These are phyloP conservation scores for Drosophila ohnishii DNA, from an alignment of 1,140 invertebrate species.

Conservation along the genomic window DNA sequence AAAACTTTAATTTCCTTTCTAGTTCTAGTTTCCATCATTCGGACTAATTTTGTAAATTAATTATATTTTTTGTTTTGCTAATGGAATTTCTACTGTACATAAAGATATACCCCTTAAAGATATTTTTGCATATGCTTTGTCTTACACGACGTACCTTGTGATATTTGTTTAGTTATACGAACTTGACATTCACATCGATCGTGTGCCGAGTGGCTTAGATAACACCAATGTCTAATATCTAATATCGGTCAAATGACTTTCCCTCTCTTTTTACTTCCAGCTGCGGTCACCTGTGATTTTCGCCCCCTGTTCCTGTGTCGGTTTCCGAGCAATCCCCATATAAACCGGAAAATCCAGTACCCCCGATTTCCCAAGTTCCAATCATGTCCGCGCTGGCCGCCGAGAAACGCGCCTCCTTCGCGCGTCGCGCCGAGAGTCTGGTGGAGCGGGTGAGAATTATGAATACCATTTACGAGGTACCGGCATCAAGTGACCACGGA, in stretches of 20 bases:
- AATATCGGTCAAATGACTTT: conserved; percentile 1
- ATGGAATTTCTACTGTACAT: neutral
- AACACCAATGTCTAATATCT: conserved; percentile 10
- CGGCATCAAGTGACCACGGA: conserved; percentile 82
- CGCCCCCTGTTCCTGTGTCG: conserved; percentile 13
- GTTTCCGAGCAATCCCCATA: conserved; percentile 10
- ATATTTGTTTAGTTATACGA: conserved; percentile 26
- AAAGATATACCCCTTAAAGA: neutral
- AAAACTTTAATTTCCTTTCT: neutral
- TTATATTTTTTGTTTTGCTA: neutral
- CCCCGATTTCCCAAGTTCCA: neutral
- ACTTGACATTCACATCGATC: conserved; percentile 31
- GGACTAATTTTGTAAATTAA: neutral
- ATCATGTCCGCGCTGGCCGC: conserved; percentile 58
- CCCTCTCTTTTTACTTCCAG: conserved; percentile 39
- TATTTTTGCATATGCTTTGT: conserved; percentile 20
- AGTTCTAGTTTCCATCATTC: neutral
- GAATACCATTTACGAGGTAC: conserved; percentile 82
- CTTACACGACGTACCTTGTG: conserved; percentile 16
- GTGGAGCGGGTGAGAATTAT: conserved; percentile 83
- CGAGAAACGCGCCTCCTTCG: conserved; percentile 78
- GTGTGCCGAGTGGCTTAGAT: conserved; percentile 31
- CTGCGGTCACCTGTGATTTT: conserved; percentile 9
- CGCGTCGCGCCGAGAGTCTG: conserved; percentile 80
- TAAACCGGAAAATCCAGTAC: conserved; percentile 10